Evolutionary conservation across 2,888 invertebrate species (phyloP).

Genomic region (Lydus trimaculatus): DNA sequence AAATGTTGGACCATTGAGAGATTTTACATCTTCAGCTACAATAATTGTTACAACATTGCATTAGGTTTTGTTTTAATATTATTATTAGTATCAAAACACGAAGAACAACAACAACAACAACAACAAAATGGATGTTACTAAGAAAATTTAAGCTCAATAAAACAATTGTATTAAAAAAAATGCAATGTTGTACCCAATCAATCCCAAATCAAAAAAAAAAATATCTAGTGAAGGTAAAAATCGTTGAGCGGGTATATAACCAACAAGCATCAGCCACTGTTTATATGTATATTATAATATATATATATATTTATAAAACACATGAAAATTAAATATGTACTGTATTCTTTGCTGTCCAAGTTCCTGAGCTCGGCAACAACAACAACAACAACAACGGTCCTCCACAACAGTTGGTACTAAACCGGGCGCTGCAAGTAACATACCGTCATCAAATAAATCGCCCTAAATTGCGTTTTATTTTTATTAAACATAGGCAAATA

Average conservation of each 20-base stretch:
- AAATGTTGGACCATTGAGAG: constrained; percentile 60
- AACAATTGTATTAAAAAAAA: constrained; percentile 28
- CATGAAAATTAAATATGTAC: constrained; percentile 63
- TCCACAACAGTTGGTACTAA: constrained; percentile 52
- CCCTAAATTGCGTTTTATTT: constrained; percentile 48
- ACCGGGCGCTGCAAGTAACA: constrained; percentile 61
- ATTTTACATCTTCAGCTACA: constrained; percentile 60
- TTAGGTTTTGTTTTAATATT: no score
- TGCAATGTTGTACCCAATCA: constrained; percentile 57
- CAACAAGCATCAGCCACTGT: constrained; percentile 64
- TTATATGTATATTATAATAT: constrained; percentile 35
- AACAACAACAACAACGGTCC: constrained; percentile 49
- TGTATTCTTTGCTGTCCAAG: constrained; percentile 56
- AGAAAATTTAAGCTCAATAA: neutral
- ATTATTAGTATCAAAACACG: no score
- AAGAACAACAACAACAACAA: no score
- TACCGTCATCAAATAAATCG: constrained; percentile 58
- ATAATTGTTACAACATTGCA: constrained; percentile 56
- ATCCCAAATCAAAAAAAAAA: constrained; percentile 57
- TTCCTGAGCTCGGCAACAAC: constrained; percentile 29
- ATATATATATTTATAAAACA: constrained; percentile 49
- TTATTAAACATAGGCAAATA: constrained; percentile 47
- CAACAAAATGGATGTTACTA: neutral
- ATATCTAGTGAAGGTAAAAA: constrained; percentile 61
- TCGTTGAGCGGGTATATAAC: constrained; percentile 62